Conservation (phyloP, 30 jellyfish, hydroid and myxozoan genomes). For the Pseudorhiza aurosa region DNA sequence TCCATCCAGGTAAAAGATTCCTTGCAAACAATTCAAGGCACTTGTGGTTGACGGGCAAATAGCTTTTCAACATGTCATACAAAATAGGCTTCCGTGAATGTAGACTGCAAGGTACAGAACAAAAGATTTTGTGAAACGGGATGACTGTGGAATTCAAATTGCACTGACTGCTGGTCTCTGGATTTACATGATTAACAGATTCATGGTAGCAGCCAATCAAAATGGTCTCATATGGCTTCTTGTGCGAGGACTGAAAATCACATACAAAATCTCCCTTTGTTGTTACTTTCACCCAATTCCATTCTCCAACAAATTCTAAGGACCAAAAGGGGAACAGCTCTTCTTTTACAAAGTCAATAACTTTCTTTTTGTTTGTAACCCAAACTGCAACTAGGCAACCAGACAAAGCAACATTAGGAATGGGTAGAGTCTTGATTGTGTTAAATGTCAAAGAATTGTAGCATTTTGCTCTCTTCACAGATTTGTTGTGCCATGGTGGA, state of each 20-base stretch:
- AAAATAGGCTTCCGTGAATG: slow-evolving; percentile 94
- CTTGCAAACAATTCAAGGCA: slow-evolving; percentile 93
- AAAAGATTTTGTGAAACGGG: slow-evolving; percentile 60
- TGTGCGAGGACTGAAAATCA: slow-evolving; percentile 78
- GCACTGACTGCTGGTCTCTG: not conserved
- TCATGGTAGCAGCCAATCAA: slow-evolving; percentile 56
- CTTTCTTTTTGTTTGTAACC: slow-evolving; percentile 84
- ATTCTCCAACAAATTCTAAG: slow-evolving; percentile 63
- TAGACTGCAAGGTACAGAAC: slow-evolving; percentile 72
- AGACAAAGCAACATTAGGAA: slow-evolving; percentile 22
- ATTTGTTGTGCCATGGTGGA: slow-evolving; percentile 98
- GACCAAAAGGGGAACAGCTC: slow-evolving; percentile 80
- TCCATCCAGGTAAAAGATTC: slow-evolving; percentile 87
- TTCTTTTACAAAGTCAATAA: slow-evolving; percentile 63
- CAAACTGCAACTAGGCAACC: slow-evolving; percentile 71
- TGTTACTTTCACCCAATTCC: slow-evolving; percentile 97
- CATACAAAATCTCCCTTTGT: slow-evolving; percentile 68
- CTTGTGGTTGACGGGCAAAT: slow-evolving; percentile 29
- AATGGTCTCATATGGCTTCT: slow-evolving; percentile 85
- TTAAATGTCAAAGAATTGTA: slow-evolving; percentile 54
- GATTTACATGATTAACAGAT: not conserved
- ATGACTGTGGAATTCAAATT: not conserved
- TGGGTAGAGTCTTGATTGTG: slow-evolving; percentile 65
- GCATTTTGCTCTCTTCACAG: slow-evolving; percentile 83
- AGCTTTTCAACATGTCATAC: slow-evolving; percentile 14